Evolutionary conservation across 2,888 invertebrate genomes (phyloP), one percentile per base, ranked within the genome.

Genomic region (Yponomeuta malinellus): DNA sequence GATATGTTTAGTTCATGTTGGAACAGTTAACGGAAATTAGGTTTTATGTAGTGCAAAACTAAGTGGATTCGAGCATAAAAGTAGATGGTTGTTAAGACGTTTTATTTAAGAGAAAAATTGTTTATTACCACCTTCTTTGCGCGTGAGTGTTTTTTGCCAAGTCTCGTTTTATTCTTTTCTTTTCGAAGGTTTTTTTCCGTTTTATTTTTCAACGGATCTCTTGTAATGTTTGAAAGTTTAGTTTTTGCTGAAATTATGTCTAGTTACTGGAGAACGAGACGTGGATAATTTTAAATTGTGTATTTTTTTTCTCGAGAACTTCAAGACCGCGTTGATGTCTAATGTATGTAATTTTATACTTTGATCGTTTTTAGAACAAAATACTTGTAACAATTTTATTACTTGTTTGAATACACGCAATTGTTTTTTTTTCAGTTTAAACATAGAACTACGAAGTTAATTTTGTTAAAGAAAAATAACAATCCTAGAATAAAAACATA

Each of bases 101-200:
- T 85, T 79, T 76, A 31, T 52, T 9, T 8, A 59, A 37, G 72
- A 65, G 23, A 15, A 71, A 64, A 52, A 69, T 37, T 74, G 78
- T 71, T 74, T 77, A 82, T 80, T 86, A 84, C 83, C 86, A 89
- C 88, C 23, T 23, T 23, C 87, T 90, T 83, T 89, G 88, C 86
- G 86, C 88, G 83, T 79, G 87, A 88, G 86, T 86, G 81, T 78
- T 74, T 89, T 90, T 87, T 90, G 89, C 89, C 86, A 86, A 80
- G 81, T 76, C 78, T 78, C 78, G 52, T 52, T 52, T 52, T 52
- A 52, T 83, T 75, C 77, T 83, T 85, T 85, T 79, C 75, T 78
- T 78, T 79, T 77, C 73, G 75, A 76, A 74, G 71, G 73, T 23
- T 75, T 76, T 72, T 70, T 48, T 69, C 72, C 63, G 29, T 70